Evolutionary conservation across 2,113 vertebrate species (phyloP).

Genomic region (Bos taurus): DNA sequence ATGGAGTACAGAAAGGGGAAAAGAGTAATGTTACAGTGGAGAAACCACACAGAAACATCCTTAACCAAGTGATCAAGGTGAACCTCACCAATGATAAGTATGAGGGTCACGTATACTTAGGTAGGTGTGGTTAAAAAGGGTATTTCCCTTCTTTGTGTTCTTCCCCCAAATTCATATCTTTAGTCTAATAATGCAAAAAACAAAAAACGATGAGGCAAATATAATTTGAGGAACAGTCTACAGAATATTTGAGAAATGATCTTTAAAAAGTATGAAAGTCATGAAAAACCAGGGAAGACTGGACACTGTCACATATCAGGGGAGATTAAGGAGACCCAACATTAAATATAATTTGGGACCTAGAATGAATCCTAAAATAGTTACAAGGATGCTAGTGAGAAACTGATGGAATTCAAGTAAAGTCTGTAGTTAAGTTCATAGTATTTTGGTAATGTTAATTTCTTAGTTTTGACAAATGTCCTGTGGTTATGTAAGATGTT

Average conservation of each 20-base stretch:
- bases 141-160: neutral
- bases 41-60: neutral
- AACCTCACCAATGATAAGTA: neutral
- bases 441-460: neutral
- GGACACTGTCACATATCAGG: neutral
- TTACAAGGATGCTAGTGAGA: neutral
- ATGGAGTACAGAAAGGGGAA: neutral
- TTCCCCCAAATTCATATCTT: neutral
- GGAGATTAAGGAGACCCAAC: neutral
- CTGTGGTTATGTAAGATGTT: neutral
- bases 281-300: neutral
- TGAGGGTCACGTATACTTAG: neutral
- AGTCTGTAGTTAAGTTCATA: neutral
- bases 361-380: neutral
- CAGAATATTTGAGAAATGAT: neutral
- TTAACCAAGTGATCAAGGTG: neutral
- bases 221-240: neutral
- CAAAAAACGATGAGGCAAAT: neutral
- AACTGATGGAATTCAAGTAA: neutral
- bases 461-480: neutral
- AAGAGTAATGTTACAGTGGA: neutral
- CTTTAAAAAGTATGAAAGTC: neutral
- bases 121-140: neutral
- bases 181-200: neutral
- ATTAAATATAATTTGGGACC: neutral